phyloP scores from a whole-genome alignment of 2,888 invertebrate species.

The Adineta ricciae region DNA sequence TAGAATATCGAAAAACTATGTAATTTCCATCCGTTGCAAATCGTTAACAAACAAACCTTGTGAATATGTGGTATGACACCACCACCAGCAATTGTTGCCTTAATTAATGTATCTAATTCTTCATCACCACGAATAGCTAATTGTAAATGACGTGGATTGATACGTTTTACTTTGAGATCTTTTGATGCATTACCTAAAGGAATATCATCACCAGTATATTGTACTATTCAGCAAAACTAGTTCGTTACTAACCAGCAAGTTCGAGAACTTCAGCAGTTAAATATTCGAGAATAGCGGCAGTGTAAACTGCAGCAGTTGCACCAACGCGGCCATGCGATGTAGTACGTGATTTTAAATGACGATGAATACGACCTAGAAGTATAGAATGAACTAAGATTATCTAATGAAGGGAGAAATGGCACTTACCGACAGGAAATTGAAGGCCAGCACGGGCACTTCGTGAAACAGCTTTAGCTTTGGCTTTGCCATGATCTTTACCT shows the following conservation, averaged over 20 bases:
- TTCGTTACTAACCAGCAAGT: background rate
- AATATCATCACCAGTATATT: background rate
- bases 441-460: conserved; percentile 95
- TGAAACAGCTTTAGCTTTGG: conserved; percentile 80
- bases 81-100: conserved; percentile 98
- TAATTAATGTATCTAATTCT: conserved; percentile 96
- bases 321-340: conserved; percentile 98
- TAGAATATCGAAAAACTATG: background rate
- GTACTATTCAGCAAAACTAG: too few relatives aligned
- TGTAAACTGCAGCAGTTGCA: conserved; percentile 97
- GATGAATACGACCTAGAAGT: conserved; percentile 87
- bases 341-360: conserved; percentile 96
- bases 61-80: conserved; percentile 99
- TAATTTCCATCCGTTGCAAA: too few relatives aligned
- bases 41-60: conserved; percentile 54
- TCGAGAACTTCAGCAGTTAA: conserved; percentile 84
- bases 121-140: conserved; percentile 97
- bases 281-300: conserved; percentile 98
- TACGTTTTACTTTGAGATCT: conserved; percentile 99
- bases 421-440: conserved; percentile 77
- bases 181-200: conserved; percentile 83
- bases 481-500: conserved; percentile 69
- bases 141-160: conserved; percentile 96
- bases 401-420: background rate
- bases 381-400: conserved; percentile 46